Base-by-base conservation (phyloP, 2,888 invertebrate species). In the Tenthredo mesomela region DNA sequence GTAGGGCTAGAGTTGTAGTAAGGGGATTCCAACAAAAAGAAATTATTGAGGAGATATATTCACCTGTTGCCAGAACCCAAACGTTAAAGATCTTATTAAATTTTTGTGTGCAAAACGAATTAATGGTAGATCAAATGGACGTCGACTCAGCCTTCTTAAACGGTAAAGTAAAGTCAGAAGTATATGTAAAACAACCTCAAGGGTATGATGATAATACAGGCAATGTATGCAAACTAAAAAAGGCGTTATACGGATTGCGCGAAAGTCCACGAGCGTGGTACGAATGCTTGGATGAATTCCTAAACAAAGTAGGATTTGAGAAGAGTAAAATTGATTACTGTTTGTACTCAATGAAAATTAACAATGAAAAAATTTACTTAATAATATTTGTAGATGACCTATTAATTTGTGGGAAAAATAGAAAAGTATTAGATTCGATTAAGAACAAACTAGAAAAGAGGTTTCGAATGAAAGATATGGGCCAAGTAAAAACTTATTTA, bases 151-250 rank as follows among this genome's bases (percentile, higher is more conserved):
- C 71, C 2, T 71, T 71, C 33, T 40, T 71, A 29, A 71, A 71
- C n/a, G 71, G 71, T 2, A 12, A 12, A 18, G 71, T 71, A 33
- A 71, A 71, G 21, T 82, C 85, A 12, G 87, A 87, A 50, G 85
- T 88, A 12, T 87, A 88, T 84, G 75, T 88, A 33, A 78, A 86
- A 58, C 86, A 87, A 84, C 86, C 87, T 12, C 29, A 84, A 82
- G 87, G 86, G 47, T 87, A 85, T 75, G 80, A 86, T 67, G 85
- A 82, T 40, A 58, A 54, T 12, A 70, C 75, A 15, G 77, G 84
- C 25, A 85, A 65, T 37, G 87, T 87, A 7, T 84, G 37, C 37
- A 82, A 84, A 70, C 65, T 88, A 43, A 5, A 33, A n/a, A 83
- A 83, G 67, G 75, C 85, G 0, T 65, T 85, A 65, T 85, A 85